Percentiles rank a stretch among this genome's conserved stretches.
phyloP scores from a whole-genome alignment of 2,113 vertebrate genomes.

The Brachypteracias leptosomus region DNA sequence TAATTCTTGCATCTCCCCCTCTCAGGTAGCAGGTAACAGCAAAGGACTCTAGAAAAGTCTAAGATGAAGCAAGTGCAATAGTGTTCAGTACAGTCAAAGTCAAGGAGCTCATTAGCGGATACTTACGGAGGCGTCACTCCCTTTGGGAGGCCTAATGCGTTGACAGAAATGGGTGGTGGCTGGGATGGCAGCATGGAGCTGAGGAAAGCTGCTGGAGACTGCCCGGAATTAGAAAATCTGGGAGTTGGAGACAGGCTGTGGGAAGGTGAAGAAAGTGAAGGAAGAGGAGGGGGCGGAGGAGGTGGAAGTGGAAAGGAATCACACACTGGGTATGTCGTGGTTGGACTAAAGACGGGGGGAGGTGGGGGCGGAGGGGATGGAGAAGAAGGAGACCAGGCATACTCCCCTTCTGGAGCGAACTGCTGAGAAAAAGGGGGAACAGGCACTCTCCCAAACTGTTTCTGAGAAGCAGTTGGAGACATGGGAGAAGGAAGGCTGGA shows the following conservation, averaged over 20 bases:
- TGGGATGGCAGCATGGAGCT: slow-evolving; percentile 89
- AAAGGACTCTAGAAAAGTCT: not conserved
- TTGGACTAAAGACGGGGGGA: slow-evolving; percentile 87
- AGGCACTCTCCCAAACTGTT: slow-evolving; percentile 78
- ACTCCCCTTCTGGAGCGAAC: slow-evolving; percentile 76
- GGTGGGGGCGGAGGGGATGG: slow-evolving; percentile 92
- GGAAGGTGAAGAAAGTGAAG: slow-evolving; percentile 67
- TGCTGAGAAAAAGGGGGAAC: slow-evolving; percentile 76
- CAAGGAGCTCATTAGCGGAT: slow-evolving; percentile 6
- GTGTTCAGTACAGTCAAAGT: not conserved
- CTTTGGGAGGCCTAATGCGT: slow-evolving; percentile 92
- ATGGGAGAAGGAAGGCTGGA: slow-evolving; percentile 89
- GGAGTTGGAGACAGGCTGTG: slow-evolving; percentile 69
- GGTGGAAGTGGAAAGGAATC: slow-evolving; percentile 82
- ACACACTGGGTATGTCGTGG: slow-evolving; percentile 32
- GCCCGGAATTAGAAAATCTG: slow-evolving; percentile 70
- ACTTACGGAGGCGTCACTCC: slow-evolving; percentile 83
- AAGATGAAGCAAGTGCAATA: not conserved
- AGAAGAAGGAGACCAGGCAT: slow-evolving; percentile 82
- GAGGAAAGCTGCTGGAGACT: slow-evolving; percentile 91
- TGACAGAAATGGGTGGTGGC: slow-evolving; percentile 78
- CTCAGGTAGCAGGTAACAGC: not conserved
- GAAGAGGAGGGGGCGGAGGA: slow-evolving; percentile 80
- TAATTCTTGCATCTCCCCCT: not conserved
- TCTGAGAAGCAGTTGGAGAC: slow-evolving; percentile 85